phyloP scores from a whole-genome alignment of 2,797 vertebrate species.

The Siniperca scherzeri region DNA sequence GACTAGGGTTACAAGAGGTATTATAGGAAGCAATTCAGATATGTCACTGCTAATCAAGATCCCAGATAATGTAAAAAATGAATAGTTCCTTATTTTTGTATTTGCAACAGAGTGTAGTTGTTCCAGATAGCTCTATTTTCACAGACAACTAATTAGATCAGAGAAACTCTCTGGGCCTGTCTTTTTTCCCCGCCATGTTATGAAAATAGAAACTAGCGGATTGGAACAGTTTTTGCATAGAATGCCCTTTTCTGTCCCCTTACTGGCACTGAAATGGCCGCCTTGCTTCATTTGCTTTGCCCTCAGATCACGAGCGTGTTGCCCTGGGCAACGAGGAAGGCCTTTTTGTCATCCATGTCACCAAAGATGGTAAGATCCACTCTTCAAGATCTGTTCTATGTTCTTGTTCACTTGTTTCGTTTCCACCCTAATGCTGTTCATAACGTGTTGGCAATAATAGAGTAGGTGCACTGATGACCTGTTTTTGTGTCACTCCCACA shows the following conservation, averaged over 20 bases:
- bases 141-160: neutral
- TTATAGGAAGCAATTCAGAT: neutral
- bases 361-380: slow-evolving; percentile 94
- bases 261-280: neutral
- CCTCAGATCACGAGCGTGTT: slow-evolving; percentile 96
- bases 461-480: neutral
- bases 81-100: neutral
- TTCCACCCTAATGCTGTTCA: neutral
- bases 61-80: neutral
- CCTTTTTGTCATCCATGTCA: slow-evolving; percentile 96
- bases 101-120: neutral
- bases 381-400: neutral
- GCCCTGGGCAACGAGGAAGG: slow-evolving; percentile 98
- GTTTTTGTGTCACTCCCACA: neutral
- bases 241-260: slow-evolving; percentile 15
- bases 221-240: slow-evolving; percentile 13
- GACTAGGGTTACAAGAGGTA: too few species aligned
- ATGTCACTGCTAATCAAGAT: neutral
- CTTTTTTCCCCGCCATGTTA: slow-evolving; percentile 7
- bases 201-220: slow-evolving; percentile 29
- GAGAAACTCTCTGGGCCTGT: neutral
- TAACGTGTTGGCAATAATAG: neutral
- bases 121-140: neutral
- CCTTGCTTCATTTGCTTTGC: slow-evolving; percentile 16
- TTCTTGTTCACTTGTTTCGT: neutral